Conservation (phyloP, 2,888 invertebrate species). For the Drepanosiphum platanoidis region DNA sequence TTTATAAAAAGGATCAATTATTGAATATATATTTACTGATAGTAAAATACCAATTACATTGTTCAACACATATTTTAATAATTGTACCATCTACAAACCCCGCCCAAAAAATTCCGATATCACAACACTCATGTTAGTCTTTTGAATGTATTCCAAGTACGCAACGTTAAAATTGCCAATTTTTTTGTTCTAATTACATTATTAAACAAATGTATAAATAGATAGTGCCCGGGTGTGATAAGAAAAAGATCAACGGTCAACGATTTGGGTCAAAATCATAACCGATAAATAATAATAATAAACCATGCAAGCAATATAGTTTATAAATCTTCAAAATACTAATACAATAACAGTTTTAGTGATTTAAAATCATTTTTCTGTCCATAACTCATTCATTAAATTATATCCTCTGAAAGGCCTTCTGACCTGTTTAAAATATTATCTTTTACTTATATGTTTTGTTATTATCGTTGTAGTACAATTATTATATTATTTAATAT, state of each 20-base stretch:
- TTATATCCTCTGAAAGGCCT: not conserved
- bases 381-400: not conserved
- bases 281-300: not conserved
- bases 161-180: slow-evolving; percentile 45
- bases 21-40: not conserved
- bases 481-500: slow-evolving; percentile 9
- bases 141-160: slow-evolving; percentile 51
- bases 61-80: not conserved
- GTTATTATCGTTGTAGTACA: not conserved
- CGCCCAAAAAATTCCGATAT: slow-evolving; percentile 45
- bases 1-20: not conserved
- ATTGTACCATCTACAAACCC: not conserved
- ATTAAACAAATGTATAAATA: slow-evolving; percentile 48
- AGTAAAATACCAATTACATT: not conserved
- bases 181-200: slow-evolving; percentile 54
- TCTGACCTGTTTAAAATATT: slow-evolving; percentile 2
- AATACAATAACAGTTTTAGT: not conserved
- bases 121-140: not conserved
- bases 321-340: too few species aligned
- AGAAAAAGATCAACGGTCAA: slow-evolving; percentile 43
- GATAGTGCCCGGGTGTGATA: slow-evolving; percentile 17
- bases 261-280: slow-evolving; percentile 34
- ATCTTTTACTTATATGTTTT: not conserved
- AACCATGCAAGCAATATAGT: not conserved
- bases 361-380: not conserved